A percentile compares a stretch with the other conserved stretches of the same genome.
These are phyloP conservation scores for Corythornis vintsioides DNA, from an alignment of 2,113 vertebrate species.

Conservation along the genomic window DNA sequence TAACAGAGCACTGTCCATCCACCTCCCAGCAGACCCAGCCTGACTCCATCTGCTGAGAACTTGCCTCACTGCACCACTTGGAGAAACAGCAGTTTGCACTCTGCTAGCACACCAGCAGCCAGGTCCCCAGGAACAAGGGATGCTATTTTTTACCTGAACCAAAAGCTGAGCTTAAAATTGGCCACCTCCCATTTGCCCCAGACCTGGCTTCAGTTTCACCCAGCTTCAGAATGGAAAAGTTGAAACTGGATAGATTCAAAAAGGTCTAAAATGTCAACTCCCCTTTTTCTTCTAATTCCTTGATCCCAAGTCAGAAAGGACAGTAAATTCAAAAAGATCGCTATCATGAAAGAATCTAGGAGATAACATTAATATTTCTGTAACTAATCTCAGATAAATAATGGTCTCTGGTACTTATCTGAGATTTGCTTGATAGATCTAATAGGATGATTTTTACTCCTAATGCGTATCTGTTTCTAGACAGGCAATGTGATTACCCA, in stretches of 20 bases:
- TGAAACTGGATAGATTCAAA: neutral
- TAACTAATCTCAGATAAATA: neutral
- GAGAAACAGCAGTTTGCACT: fast-evolving
- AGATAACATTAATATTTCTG: neutral
- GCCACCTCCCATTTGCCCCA: fast-evolving
- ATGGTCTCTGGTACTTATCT: neutral
- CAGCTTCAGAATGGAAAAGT: neutral
- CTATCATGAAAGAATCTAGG: neutral
- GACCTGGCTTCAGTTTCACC: neutral
- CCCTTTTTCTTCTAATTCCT: neutral
- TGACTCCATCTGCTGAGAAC: neutral
- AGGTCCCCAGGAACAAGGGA: neutral
- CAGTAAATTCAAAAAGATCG: neutral
- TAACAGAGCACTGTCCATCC: neutral
- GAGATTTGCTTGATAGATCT: neutral
- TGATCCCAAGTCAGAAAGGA: neutral
- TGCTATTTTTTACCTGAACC: fast-evolving
- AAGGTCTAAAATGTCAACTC: neutral
- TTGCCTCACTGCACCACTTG: fast-evolving
- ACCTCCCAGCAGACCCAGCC: neutral
- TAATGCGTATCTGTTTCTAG: neutral
- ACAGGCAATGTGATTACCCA: neutral
- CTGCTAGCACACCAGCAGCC: fast-evolving
- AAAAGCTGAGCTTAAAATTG: neutral
- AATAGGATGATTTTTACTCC: neutral